Percentiles rank a stretch among this genome's conserved stretches.
Evolutionary conservation across 2,113 vertebrate species (phyloP).

Genomic region (Albula goreensis): DNA sequence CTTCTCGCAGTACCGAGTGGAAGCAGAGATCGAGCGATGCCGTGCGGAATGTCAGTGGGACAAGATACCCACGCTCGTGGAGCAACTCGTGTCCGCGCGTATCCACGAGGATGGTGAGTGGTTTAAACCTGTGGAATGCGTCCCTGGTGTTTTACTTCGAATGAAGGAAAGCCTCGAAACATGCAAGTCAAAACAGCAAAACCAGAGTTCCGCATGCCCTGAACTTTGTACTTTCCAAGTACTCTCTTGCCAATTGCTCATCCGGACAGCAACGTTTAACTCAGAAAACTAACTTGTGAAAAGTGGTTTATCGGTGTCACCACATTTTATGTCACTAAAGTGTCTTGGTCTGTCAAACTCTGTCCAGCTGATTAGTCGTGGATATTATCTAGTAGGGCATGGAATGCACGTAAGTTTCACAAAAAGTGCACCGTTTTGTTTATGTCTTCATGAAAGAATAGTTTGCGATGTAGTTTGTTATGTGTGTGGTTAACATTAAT

Average conservation of each 20-base stretch:
- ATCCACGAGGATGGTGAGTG: conserved; percentile 74
- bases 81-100: conserved; percentile 64
- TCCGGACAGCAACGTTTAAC: neutral
- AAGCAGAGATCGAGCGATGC: conserved; percentile 70
- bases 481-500: neutral
- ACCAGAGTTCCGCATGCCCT: conserved; percentile 30
- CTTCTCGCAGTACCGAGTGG: conserved; percentile 69
- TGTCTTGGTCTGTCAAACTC: neutral
- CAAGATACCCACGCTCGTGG: conserved; percentile 62
- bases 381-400: neutral
- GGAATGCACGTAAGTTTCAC: neutral
- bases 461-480: neutral
- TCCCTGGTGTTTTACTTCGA: neutral
- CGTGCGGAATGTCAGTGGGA: conserved; percentile 76
- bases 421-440: neutral
- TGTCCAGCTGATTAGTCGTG: neutral
- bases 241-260: conserved; percentile 16
- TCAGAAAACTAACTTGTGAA: neutral
- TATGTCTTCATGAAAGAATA: neutral
- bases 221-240: conserved; percentile 63
- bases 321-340: neutral
- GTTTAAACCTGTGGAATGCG: neutral
- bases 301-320: neutral
- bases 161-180: neutral
- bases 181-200: neutral